Evolutionary conservation across 2,113 vertebrate species (phyloP).

Genomic region (Oreotrochilus melanogaster): DNA sequence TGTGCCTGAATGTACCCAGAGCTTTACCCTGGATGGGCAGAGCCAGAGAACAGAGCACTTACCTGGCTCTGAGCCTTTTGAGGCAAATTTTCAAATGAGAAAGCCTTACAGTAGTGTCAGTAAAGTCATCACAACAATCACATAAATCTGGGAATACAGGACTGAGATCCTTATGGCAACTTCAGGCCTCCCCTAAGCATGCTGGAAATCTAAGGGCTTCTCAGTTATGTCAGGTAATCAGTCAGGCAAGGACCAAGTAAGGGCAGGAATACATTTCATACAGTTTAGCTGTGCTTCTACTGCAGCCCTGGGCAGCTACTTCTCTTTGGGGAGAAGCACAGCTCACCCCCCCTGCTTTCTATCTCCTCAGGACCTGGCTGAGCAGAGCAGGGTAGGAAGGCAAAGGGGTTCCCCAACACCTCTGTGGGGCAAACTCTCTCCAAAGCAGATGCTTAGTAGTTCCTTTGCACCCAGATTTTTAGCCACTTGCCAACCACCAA

Average conservation of each 20-base stretch:
- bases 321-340: not conserved
- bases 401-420: too few species aligned
- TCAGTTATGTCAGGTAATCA: not conserved
- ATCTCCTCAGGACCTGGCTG: not conserved
- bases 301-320: not conserved
- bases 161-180: not conserved
- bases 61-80: not conserved
- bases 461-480: not conserved
- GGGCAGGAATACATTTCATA: not conserved
- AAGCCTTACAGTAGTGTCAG: not conserved
- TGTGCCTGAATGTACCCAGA: not conserved
- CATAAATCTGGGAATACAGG: not conserved
- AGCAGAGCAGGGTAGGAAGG: not conserved
- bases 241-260: not conserved
- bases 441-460: accelerated
- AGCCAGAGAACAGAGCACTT: not conserved
- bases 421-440: accelerated
- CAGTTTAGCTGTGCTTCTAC: not conserved
- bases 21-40: not conserved
- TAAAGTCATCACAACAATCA: not conserved
- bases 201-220: not conserved
- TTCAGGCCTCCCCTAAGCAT: not conserved
- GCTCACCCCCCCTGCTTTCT: not conserved
- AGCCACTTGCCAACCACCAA: not conserved
- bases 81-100: not conserved